Evolutionary conservation across 1,140 invertebrate genomes (phyloP).

Genomic region (Agrilus planipennis): DNA sequence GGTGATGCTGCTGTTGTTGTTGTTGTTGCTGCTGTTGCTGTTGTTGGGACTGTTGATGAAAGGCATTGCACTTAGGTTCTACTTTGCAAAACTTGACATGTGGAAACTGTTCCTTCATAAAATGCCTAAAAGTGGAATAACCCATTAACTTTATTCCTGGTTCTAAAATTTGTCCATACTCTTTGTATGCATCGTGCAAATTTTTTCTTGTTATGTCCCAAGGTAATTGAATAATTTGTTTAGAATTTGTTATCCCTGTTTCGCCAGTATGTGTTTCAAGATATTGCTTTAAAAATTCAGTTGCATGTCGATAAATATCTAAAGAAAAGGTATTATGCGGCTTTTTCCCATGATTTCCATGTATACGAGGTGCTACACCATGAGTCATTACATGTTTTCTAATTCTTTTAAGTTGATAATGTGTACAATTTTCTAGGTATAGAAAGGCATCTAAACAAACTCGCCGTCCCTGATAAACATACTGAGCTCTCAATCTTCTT

Average conservation of each 20-base stretch:
- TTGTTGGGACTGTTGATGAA: slow-evolving; percentile 38
- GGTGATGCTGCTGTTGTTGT: slow-evolving; percentile 33
- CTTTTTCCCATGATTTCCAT: slow-evolving; percentile 67
- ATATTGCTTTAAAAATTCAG: slow-evolving; percentile 61
- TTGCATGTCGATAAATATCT: slow-evolving; percentile 64
- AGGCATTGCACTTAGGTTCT: slow-evolving; percentile 40
- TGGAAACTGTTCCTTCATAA: slow-evolving; percentile 70
- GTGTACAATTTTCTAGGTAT: slow-evolving; percentile 68
- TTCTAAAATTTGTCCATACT: slow-evolving; percentile 54
- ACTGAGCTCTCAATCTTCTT: slow-evolving; percentile 56
- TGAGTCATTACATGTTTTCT: slow-evolving; percentile 66
- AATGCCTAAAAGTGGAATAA: slow-evolving; percentile 65
- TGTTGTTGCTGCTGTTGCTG: slow-evolving; percentile 32
- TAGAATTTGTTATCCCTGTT: slow-evolving; percentile 36
- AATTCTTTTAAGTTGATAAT: slow-evolving; percentile 66
- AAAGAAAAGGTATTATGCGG: slow-evolving; percentile 71
- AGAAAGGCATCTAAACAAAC: slow-evolving; percentile 68
- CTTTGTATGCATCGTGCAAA: slow-evolving; percentile 58
- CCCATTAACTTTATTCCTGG: slow-evolving; percentile 61
- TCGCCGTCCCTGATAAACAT: slow-evolving; percentile 61
- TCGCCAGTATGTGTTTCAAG: slow-evolving; percentile 46
- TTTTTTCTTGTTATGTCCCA: slow-evolving; percentile 59
- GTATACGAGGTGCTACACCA: slow-evolving; percentile 61
- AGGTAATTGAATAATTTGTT: slow-evolving; percentile 48
- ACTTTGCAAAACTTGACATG: slow-evolving; percentile 61